phyloP scores from a whole-genome alignment of 2,113 vertebrate species.

The Gymnocephalus cernua region DNA sequence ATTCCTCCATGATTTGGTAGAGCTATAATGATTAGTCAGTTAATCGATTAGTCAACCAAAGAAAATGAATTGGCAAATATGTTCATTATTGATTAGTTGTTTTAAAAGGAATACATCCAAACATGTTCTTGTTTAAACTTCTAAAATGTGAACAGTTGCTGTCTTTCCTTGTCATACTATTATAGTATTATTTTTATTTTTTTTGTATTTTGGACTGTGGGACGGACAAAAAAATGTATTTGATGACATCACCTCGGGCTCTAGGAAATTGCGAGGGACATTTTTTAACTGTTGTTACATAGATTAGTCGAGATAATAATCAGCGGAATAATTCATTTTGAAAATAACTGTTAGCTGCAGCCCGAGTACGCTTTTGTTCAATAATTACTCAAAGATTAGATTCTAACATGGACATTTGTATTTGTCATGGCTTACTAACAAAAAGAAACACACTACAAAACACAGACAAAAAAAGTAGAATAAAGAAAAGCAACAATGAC shows the following conservation, averaged over 20 bases:
- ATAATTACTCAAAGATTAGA: neutral
- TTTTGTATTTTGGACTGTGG: neutral
- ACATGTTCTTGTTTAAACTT: neutral
- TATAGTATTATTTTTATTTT: neutral
- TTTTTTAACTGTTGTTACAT: neutral
- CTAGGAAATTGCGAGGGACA: neutral
- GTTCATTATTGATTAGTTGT: accelerated
- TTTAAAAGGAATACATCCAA: neutral
- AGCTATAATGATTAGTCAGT: neutral
- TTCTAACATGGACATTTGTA: neutral
- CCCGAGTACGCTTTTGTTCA: neutral
- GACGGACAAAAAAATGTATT: neutral
- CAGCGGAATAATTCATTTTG: neutral
- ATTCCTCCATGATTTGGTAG: neutral
- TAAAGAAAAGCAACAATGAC: neutral
- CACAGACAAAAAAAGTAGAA: neutral
- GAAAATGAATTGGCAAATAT: neutral
- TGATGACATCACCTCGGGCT: neutral
- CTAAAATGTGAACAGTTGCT: neutral
- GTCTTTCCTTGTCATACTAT: neutral
- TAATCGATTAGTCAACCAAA: neutral
- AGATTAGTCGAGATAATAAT: neutral
- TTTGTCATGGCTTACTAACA: neutral
- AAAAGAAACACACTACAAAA: neutral
- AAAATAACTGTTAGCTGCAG: neutral